Percentiles rank a stretch among this genome's conserved stretches.
phyloP scores from a whole-genome alignment of 2,888 invertebrate species.

The Drosophila prostipennis region DNA sequence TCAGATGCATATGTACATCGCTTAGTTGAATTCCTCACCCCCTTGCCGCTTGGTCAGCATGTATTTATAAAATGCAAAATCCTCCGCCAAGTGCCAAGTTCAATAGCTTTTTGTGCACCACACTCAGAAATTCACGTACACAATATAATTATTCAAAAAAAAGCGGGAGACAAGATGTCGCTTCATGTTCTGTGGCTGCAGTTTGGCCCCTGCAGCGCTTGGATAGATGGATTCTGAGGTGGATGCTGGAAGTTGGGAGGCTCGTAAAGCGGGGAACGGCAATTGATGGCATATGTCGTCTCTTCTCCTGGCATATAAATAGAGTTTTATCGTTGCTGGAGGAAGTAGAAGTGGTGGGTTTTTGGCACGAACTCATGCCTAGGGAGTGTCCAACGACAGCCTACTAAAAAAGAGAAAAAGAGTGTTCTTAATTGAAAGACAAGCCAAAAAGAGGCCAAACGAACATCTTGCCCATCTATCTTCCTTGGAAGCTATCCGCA shows the following conservation, averaged over 20 bases:
- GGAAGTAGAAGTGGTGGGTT: conserved; percentile 24
- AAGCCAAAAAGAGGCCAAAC: conserved; percentile 28
- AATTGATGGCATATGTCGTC: conserved; percentile 26
- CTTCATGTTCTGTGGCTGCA: conserved; percentile 20
- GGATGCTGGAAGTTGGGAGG: neutral
- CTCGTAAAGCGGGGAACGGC: neutral
- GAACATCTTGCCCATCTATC: neutral
- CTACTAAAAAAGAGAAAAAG: conserved; percentile 25
- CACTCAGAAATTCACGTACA: conserved; percentile 17
- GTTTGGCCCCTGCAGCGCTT: conserved; percentile 43
- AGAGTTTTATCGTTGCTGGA: conserved; percentile 57
- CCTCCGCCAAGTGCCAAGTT: conserved; percentile 73
- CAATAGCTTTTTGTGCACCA: conserved; percentile 66
- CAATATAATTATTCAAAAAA: conserved; percentile 26
- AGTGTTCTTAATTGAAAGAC: conserved; percentile 70
- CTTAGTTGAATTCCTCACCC: conserved; percentile 24
- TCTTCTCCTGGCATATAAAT: conserved; percentile 54
- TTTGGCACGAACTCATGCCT: conserved; percentile 50
- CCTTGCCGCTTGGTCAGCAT: conserved; percentile 18
- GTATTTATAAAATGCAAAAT: conserved; percentile 54
- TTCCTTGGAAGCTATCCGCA: too few relatives aligned
- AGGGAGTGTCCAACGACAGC: conserved; percentile 9
- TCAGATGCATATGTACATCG: conserved; percentile 9
- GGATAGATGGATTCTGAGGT: conserved; percentile 7
- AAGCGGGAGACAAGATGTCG: conserved; percentile 38